phyloP scores from a whole-genome alignment of 2,113 vertebrate genomes.

The Brachirus orientalis region DNA sequence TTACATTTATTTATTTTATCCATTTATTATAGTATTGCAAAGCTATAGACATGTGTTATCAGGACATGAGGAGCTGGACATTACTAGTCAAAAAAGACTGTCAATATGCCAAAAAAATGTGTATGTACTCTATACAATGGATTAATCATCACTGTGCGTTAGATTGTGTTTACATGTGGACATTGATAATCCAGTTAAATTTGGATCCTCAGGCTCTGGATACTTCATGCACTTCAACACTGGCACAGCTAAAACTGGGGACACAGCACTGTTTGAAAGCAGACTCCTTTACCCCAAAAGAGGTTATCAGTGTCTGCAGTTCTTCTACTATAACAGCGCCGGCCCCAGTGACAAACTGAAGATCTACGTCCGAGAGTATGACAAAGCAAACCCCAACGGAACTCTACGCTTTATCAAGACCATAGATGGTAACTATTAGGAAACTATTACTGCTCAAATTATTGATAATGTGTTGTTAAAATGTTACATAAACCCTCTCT shows the following conservation, averaged over 20 bases:
- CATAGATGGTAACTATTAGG: slow-evolving; percentile 81
- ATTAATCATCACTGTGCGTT: too few relatives aligned
- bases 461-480: background rate
- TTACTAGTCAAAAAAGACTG: too few relatives aligned
- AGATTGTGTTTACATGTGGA: background rate
- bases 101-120: too few relatives aligned
- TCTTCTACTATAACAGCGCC: slow-evolving; percentile 89
- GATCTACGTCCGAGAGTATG: slow-evolving; percentile 85
- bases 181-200: slow-evolving; percentile 5
- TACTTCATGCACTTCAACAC: slow-evolving; percentile 93
- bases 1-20: too few relatives aligned
- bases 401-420: slow-evolving; percentile 77
- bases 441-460: background rate
- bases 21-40: too few relatives aligned
- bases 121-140: too few relatives aligned
- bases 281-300: slow-evolving; percentile 88
- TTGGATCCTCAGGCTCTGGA: slow-evolving; percentile 81
- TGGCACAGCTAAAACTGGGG: slow-evolving; percentile 54
- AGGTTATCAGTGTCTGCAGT: slow-evolving; percentile 90
- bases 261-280: slow-evolving; percentile 85
- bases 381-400: slow-evolving; percentile 67
- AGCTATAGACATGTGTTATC: too few relatives aligned
- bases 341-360: slow-evolving; percentile 74
- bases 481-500: background rate
- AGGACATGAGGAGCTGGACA: too few relatives aligned